phyloP scores from a whole-genome alignment of 2,113 vertebrate genomes.

The Variabilichromis moorii region DNA sequence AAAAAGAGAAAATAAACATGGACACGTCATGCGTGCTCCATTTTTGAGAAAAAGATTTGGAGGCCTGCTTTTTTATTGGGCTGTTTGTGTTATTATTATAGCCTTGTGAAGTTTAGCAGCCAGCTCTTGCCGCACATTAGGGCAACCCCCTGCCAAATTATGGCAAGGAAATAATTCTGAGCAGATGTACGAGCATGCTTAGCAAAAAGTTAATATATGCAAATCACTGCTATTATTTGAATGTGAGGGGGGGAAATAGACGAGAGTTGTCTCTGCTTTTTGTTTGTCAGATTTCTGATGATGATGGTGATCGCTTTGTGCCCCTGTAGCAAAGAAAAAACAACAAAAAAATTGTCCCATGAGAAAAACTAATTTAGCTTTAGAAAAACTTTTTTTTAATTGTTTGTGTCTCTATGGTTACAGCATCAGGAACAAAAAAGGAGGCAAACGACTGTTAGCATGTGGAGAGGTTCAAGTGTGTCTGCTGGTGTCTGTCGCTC shows the following conservation, averaged over 20 bases:
- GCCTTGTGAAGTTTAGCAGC: background rate
- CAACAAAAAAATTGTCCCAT: background rate
- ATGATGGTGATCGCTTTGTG: background rate
- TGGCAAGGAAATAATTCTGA: conserved; percentile 5
- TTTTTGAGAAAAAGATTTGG: background rate
- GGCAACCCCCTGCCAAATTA: conserved; percentile 3
- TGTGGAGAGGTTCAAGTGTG: background rate
- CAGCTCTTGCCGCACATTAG: background rate
- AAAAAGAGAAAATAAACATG: background rate
- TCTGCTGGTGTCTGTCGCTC: background rate
- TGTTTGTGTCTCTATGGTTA: background rate
- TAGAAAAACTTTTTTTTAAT: background rate
- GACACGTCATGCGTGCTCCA: background rate
- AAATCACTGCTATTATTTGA: conserved; percentile 14
- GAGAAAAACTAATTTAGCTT: background rate
- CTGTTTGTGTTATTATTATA: background rate
- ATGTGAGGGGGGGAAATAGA: background rate
- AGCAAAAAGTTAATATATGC: conserved; percentile 17
- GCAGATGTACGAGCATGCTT: conserved; percentile 15
- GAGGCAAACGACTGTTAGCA: background rate
- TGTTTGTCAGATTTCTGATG: background rate
- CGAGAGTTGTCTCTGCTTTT: background rate
- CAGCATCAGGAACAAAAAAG: background rate
- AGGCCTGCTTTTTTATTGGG: background rate
- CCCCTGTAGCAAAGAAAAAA: background rate